Evolutionary conservation across 2,888 invertebrate species (phyloP).

Genomic region (Bembecia ichneumoniformis): DNA sequence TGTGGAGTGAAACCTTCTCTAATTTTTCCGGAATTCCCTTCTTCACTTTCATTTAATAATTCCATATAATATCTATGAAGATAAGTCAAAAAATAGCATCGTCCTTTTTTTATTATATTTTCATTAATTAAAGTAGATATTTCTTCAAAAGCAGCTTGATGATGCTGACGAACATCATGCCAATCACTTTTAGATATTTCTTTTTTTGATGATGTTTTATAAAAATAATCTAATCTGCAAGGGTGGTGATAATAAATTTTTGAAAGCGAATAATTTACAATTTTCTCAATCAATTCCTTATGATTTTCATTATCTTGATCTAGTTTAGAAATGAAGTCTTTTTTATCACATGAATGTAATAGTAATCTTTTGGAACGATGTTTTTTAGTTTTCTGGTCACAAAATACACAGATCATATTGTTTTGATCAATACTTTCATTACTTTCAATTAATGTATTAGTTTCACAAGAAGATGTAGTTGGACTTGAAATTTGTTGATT

Average conservation of each 20-base stretch:
- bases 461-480: no score
- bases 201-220: not conserved
- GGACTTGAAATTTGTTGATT: no score
- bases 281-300: not conserved
- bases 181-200: not conserved
- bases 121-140: not conserved
- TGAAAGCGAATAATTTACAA: not conserved
- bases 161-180: not conserved
- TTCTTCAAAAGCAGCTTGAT: not conserved
- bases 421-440: no score
- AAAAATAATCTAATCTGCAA: not conserved
- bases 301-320: not conserved
- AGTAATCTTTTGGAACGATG: not conserved
- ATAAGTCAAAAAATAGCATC: not conserved
- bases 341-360: not conserved
- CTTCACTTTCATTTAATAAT: not conserved
- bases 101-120: not conserved
- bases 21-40: not conserved
- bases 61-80: not conserved
- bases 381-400: not conserved
- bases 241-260: not conserved
- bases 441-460: no score
- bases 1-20: not conserved
- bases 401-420: not conserved
- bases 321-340: not conserved